These are phyloP conservation scores for Trichopoda pennipes DNA, from an alignment of 2,888 invertebrate species.

Conservation along the genomic window DNA sequence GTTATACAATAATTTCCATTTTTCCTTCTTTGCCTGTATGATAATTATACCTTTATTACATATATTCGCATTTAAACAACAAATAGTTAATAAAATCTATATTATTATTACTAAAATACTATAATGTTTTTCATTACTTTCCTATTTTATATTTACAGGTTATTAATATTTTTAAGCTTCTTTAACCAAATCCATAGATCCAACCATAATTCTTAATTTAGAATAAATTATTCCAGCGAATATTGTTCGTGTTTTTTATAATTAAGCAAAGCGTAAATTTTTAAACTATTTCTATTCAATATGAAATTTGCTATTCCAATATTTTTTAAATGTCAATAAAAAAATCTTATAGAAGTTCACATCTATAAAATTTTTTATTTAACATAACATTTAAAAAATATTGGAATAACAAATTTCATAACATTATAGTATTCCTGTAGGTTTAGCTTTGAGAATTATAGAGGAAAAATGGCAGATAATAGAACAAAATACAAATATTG, in stretches of 20 bases:
- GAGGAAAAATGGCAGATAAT: too few relatives aligned
- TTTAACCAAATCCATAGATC: constrained; percentile 31
- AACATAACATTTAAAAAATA: too few relatives aligned
- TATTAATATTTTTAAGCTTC: constrained; percentile 19
- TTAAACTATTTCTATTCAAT: too few relatives aligned
- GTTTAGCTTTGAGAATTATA: too few relatives aligned
- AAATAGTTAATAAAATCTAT: constrained; percentile 65
- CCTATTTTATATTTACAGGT: constrained; percentile 43
- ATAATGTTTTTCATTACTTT: constrained; percentile 8
- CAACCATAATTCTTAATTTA: constrained; percentile 13
- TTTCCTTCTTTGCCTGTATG: constrained; percentile 30
- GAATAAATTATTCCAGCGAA: background rate
- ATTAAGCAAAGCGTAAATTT: too few relatives aligned
- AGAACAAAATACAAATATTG: too few relatives aligned
- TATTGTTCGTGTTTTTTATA: background rate
- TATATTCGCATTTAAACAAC: constrained; percentile 17
- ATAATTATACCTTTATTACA: constrained; percentile 33
- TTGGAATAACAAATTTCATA: too few relatives aligned
- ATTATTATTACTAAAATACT: constrained; percentile 48
- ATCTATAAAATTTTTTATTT: too few relatives aligned
- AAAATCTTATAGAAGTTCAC: too few relatives aligned
- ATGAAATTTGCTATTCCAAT: too few relatives aligned
- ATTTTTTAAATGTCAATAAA: too few relatives aligned
- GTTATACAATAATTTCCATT: constrained; percentile 29
- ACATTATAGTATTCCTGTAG: too few relatives aligned